Evolutionary conservation across 1,140 invertebrate species (phyloP).

Genomic region (Hylaeus volcanicus): DNA sequence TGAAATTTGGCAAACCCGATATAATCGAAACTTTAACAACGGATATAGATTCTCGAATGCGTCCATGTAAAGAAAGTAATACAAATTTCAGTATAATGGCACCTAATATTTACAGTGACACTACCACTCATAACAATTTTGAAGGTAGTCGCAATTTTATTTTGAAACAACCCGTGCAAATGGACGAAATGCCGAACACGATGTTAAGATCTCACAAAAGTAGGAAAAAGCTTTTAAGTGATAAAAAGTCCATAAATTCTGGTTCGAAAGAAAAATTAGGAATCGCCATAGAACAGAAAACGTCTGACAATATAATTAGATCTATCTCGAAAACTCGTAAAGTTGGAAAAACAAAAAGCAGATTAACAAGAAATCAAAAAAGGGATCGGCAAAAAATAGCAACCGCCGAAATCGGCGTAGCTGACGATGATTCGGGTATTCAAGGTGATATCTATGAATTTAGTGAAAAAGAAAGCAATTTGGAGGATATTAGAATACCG

Average conservation of each 20-base stretch:
- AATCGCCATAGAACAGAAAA: slow-evolving; percentile 41
- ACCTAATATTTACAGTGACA: slow-evolving; percentile 28
- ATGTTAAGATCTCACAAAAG: slow-evolving; percentile 77
- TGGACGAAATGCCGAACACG: slow-evolving; percentile 16
- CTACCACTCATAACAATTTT: slow-evolving; percentile 64
- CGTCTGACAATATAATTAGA: background rate
- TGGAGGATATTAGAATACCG: slow-evolving; percentile 73
- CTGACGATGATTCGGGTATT: slow-evolving; percentile 79
- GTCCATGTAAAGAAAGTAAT: slow-evolving; percentile 36
- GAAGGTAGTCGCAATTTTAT: slow-evolving; percentile 72
- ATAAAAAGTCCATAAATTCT: slow-evolving; percentile 72
- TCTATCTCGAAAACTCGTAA: slow-evolving; percentile 53
- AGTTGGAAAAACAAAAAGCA: slow-evolving; percentile 64
- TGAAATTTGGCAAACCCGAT: slow-evolving; percentile 16
- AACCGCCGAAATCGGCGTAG: slow-evolving; percentile 67
- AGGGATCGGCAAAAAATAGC: slow-evolving; percentile 69
- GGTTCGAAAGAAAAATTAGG: slow-evolving; percentile 62
- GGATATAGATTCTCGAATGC: slow-evolving; percentile 29
- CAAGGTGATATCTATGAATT: slow-evolving; percentile 80
- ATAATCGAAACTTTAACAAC: slow-evolving; percentile 10
- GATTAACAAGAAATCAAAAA: slow-evolving; percentile 74
- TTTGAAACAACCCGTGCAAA: slow-evolving; percentile 69
- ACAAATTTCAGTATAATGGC: slow-evolving; percentile 42
- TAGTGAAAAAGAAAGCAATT: slow-evolving; percentile 77
- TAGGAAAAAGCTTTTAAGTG: slow-evolving; percentile 61